Evolutionary conservation across 2,888 invertebrate species (phyloP).

Genomic region (Caenorhabditis sulstoni): DNA sequence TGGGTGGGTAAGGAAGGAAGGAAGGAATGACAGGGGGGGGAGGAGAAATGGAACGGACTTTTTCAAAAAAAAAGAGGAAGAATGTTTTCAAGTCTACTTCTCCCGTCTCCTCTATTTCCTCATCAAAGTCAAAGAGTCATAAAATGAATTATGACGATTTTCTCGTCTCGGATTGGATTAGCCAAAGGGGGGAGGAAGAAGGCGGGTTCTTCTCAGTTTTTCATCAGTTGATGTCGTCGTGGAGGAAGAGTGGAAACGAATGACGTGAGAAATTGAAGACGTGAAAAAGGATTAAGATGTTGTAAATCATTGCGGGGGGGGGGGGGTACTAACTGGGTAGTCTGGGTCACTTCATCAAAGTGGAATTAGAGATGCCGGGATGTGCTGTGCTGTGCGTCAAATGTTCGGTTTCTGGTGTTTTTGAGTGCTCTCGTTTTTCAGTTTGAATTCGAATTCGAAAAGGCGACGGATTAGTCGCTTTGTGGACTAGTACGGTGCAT

Average conservation of each 20-base stretch:
- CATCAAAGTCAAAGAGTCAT: too few relatives aligned
- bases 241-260: constrained; percentile 6
- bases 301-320: constrained; percentile 34
- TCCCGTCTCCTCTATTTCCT: too few relatives aligned
- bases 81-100: too few relatives aligned
- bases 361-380: background rate
- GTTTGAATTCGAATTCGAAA: too few relatives aligned
- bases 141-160: constrained; percentile 58
- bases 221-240: too few relatives aligned
- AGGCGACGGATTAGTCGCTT: too few relatives aligned
- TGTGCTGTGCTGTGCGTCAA: too few relatives aligned
- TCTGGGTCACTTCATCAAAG: constrained; percentile 1
- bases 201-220: constrained; percentile 11
- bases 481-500: too few relatives aligned
- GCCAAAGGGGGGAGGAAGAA: constrained; percentile 8
- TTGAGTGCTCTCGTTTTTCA: too few relatives aligned
- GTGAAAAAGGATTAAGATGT: constrained; percentile 30
- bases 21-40: constrained; percentile 13
- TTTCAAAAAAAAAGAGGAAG: too few relatives aligned
- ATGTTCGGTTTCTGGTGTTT: too few relatives aligned
- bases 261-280: background rate
- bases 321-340: background rate
- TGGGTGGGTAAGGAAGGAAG: background rate
- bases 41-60: background rate
- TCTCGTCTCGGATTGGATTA: constrained; percentile 37